Conservation (phyloP, 2,797 vertebrate genomes). For the Arrhamphus sclerolepis region DNA sequence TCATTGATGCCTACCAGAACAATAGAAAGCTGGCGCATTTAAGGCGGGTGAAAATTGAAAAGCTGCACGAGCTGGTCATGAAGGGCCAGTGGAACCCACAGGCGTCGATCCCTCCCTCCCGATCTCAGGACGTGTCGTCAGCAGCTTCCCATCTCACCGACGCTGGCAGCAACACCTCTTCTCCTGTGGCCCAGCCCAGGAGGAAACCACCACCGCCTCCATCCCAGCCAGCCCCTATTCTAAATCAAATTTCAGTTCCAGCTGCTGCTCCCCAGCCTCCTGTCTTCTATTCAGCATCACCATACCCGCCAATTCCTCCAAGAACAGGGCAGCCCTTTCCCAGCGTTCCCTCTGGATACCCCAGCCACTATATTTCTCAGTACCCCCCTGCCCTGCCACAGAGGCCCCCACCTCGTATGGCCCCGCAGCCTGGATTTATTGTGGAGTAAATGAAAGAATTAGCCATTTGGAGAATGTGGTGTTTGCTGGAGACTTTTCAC, state of each 20-base stretch:
- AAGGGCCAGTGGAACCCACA: slow-evolving; percentile 84
- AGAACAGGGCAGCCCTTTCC: slow-evolving; percentile 81
- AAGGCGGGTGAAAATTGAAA: slow-evolving; percentile 95
- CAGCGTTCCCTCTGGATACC: slow-evolving; percentile 79
- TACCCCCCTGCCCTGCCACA: slow-evolving; percentile 89
- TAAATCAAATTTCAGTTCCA: slow-evolving; percentile 57
- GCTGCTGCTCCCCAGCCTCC: slow-evolving; percentile 63
- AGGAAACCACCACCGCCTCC: slow-evolving; percentile 88
- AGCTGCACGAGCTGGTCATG: slow-evolving; percentile 95
- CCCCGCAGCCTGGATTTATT: slow-evolving; percentile 93
- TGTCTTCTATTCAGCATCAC: slow-evolving; percentile 75
- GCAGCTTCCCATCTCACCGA: slow-evolving; percentile 59
- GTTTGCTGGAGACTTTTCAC: slow-evolving; percentile 51
- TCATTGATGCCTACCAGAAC: slow-evolving; percentile 91
- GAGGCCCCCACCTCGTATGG: slow-evolving; percentile 84
- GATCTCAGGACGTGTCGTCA: slow-evolving; percentile 65
- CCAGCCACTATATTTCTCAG: slow-evolving; percentile 79
- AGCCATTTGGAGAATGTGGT: slow-evolving; percentile 22
- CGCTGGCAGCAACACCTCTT: slow-evolving; percentile 57
- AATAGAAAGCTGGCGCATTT: slow-evolving; percentile 92
- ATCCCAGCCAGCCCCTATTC: slow-evolving; percentile 79
- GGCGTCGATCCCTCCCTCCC: slow-evolving; percentile 52
- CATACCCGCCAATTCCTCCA: slow-evolving; percentile 90
- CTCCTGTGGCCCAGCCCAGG: slow-evolving; percentile 81
- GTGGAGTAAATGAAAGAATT: slow-evolving; percentile 84